A percentile compares a stretch with the other conserved stretches of the same genome.
phyloP scores from a whole-genome alignment of 2,888 invertebrate species.

The Noctua comes region DNA sequence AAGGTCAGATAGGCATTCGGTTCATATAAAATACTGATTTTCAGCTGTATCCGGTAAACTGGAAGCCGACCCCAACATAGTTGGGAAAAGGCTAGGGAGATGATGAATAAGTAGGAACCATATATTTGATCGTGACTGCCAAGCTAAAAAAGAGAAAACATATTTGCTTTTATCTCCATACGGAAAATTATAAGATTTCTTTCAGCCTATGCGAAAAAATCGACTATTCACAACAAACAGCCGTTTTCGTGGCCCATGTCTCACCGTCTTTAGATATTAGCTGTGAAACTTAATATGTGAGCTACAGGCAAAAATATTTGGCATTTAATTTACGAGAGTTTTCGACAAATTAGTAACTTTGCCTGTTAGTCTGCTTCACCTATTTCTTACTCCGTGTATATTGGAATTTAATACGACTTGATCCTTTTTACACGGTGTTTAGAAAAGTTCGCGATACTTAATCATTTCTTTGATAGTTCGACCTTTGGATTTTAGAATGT shows the following conservation, averaged over 20 bases:
- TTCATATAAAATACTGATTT: too few relatives aligned
- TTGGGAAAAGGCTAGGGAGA: too few relatives aligned
- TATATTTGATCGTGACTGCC: neutral
- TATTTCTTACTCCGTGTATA: constrained; percentile 46
- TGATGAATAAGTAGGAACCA: neutral
- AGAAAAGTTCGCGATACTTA: constrained; percentile 36
- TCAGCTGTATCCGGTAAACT: too few relatives aligned
- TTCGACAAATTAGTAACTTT: constrained; percentile 66
- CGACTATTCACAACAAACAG: neutral
- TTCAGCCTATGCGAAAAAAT: neutral
- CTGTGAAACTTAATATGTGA: constrained; percentile 70
- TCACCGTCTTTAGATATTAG: constrained; percentile 64
- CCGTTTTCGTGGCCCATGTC: constrained; percentile 43
- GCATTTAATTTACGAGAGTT: constrained; percentile 69
- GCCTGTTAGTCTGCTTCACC: constrained; percentile 45
- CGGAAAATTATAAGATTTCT: neutral
- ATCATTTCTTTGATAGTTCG: constrained; percentile 43
- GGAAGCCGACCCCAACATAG: too few relatives aligned
- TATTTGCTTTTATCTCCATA: neutral
- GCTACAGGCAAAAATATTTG: constrained; percentile 67
- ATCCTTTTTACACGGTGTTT: constrained; percentile 55
- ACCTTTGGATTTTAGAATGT: constrained; percentile 13
- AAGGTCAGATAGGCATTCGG: too few relatives aligned
- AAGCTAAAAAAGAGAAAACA: too few relatives aligned
- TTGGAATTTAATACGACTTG: constrained; percentile 58